phyloP scores from a whole-genome alignment of 2,113 vertebrate species.

The Chamaetylas fuelleborni region DNA sequence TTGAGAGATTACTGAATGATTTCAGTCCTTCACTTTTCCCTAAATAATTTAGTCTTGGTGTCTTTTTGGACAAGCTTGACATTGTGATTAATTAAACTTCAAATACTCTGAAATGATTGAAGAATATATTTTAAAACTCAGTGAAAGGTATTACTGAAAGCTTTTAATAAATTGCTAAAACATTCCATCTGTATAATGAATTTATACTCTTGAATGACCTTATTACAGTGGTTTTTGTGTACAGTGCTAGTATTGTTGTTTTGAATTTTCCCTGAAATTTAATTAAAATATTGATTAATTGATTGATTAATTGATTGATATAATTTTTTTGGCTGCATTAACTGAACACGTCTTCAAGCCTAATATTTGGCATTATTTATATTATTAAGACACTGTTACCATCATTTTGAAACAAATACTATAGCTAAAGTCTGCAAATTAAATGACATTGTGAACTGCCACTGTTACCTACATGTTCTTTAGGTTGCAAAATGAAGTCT shows the following conservation, averaged over 20 bases:
- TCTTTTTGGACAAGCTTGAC: constrained; percentile 26
- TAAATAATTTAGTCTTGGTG: not conserved
- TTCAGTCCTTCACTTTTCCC: not conserved
- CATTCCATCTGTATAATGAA: constrained; percentile 26
- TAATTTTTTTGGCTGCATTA: not conserved
- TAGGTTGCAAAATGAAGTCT: not conserved
- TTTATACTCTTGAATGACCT: constrained; percentile 7
- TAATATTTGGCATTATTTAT: not conserved
- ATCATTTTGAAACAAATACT: not conserved
- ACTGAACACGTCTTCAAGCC: not conserved
- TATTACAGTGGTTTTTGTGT: constrained; percentile 21
- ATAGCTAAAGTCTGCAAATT: not conserved
- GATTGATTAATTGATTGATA: not conserved
- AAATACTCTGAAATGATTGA: constrained; percentile 30
- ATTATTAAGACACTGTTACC: not conserved
- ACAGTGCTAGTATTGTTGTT: not conserved
- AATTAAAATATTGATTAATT: constrained; percentile 32
- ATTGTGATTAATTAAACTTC: constrained; percentile 57
- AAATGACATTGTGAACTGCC: not conserved
- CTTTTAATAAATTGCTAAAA: constrained; percentile 57
- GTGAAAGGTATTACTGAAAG: not conserved
- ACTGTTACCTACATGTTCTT: not conserved
- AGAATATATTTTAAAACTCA: constrained; percentile 17
- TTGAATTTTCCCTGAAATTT: constrained; percentile 37
- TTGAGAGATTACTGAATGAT: not conserved